These are phyloP conservation scores for Drosophila lacertosa DNA, from an alignment of 1,140 invertebrate genomes.

Conservation along the genomic window DNA sequence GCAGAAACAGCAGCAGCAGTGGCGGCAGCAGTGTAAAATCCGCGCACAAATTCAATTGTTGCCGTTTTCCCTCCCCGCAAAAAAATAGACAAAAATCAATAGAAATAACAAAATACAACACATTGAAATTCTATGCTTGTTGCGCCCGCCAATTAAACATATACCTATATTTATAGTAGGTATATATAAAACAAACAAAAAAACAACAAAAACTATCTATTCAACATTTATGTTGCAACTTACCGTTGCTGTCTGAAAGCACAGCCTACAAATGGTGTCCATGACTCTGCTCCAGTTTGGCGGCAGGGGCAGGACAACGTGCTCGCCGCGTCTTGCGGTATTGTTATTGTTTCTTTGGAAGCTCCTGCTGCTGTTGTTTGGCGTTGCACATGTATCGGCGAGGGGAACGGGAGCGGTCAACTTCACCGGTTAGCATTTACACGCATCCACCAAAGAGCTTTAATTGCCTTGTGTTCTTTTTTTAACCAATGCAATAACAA, in stretches of 20 bases:
- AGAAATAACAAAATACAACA: slow-evolving; percentile 79
- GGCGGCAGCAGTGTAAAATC: slow-evolving; percentile 41
- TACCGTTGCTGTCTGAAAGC: slow-evolving; percentile 83
- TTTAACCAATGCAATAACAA: slow-evolving; percentile 54
- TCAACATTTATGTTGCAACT: too few relatives aligned
- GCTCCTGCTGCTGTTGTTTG: slow-evolving; percentile 28
- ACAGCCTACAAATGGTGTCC: slow-evolving; percentile 84
- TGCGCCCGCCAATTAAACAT: slow-evolving; percentile 31
- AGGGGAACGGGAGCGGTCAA: slow-evolving; percentile 33
- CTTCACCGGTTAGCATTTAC: slow-evolving; percentile 70
- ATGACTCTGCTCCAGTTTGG: slow-evolving; percentile 69
- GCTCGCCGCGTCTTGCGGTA: slow-evolving; percentile 40
- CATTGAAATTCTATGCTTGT: slow-evolving; percentile 37
- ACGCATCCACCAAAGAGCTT: slow-evolving; percentile 37
- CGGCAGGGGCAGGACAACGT: slow-evolving; percentile 65
- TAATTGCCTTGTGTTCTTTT: slow-evolving; percentile 49
- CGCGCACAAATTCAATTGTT: slow-evolving; percentile 64
- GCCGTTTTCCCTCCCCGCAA: slow-evolving; percentile 24
- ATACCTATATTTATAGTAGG: slow-evolving; percentile 4
- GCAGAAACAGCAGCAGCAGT: slow-evolving; percentile 5
- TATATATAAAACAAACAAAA: slow-evolving; percentile 1
- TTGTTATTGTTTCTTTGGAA: slow-evolving; percentile 43
- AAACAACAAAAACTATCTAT: slow-evolving; percentile 9
- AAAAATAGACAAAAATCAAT: slow-evolving; percentile 76
- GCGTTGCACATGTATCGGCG: slow-evolving; percentile 34